Percentiles rank a stretch among this genome's conserved stretches.
Conservation (phyloP, 2,888 invertebrate species). For the Andrena camellia region DNA sequence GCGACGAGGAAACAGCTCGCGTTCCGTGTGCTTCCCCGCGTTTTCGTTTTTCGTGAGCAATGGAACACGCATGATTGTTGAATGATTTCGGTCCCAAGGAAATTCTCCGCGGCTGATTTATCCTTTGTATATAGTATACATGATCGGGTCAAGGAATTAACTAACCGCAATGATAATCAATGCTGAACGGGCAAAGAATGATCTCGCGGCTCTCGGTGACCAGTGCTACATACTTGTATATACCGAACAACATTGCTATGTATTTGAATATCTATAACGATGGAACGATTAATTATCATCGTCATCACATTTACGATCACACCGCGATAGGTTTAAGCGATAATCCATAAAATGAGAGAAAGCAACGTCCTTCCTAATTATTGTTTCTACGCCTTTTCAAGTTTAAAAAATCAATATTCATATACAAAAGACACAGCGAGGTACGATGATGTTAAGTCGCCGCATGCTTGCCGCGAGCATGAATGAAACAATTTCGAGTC, state of each 20-base stretch:
- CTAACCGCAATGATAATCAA: not conserved
- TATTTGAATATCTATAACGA: constrained; percentile 78
- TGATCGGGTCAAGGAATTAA: constrained; percentile 14
- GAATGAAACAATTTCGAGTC: constrained; percentile 52
- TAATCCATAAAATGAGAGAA: constrained; percentile 57
- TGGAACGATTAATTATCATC: constrained; percentile 68
- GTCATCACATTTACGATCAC: constrained; percentile 61
- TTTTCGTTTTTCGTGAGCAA: not conserved
- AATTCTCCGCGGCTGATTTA: constrained; percentile 32
- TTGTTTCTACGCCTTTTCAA: constrained; percentile 77
- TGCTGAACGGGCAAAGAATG: constrained; percentile 33
- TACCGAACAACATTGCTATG: constrained; percentile 79
- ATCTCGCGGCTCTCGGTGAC: constrained; percentile 78
- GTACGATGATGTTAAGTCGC: constrained; percentile 54
- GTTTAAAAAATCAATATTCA: constrained; percentile 53
- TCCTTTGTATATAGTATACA: constrained; percentile 71
- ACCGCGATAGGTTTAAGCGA: constrained; percentile 67
- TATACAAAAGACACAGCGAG: constrained; percentile 52
- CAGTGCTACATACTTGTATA: constrained; percentile 82
- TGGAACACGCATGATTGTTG: not conserved
- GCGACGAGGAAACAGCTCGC: not conserved
- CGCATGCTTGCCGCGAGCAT: constrained; percentile 52
- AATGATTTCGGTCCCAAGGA: constrained; percentile 6
- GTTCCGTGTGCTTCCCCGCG: not conserved
- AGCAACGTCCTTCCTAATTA: constrained; percentile 77